Base-by-base conservation (phyloP, 2,113 vertebrate species). In the Rhizomys pruinosus region DNA sequence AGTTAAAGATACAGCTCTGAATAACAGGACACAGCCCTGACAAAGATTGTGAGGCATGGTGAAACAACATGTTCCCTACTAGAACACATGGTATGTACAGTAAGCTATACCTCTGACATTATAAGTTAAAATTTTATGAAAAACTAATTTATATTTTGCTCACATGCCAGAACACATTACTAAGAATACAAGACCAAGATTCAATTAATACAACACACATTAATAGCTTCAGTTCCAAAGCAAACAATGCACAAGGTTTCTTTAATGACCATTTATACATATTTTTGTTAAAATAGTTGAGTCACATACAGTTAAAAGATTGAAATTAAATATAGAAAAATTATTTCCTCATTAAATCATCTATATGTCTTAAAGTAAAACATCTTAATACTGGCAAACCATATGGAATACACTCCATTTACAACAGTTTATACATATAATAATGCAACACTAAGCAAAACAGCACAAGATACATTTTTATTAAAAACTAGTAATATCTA, bases 261-360 rank as follows among this genome's bases (percentile, higher is more conserved):
- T 84, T 95, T 96, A 91, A 91, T 6, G 93, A 76, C 72, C 63
- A 59, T 82, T 93, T 96, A 66, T 81, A 94, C 92, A 76, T 27
- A 74, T 87, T 86, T 94, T 90, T 61, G 37, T 92, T 89, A 89
- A 95, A 94, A 89, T 76, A 91, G 63, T 85, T 81, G 39, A 90
- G 52, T 42, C 81, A 74, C 16, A 17, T 0, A 79, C 87, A 66
- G 91, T 17, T 13, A 69, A 93, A 44, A 84, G 87, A 81, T 52
- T 93, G 42, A 87, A 61, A 2, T 73, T 80, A 89, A 90, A 76
- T 66, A 4, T 73, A 63, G 84, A 10, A 73, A 95, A 93, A 87
- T 59, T 63, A 44, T 73, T 71, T 91, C n/a, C 32, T 89, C 39
- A 32, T 87, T 82, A 87, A 93, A 87, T 68, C 13, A 80, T 68